These are phyloP conservation scores for Acrocyrtus sp. DNA, from an alignment of 2,888 invertebrate species.

Conservation along the genomic window DNA sequence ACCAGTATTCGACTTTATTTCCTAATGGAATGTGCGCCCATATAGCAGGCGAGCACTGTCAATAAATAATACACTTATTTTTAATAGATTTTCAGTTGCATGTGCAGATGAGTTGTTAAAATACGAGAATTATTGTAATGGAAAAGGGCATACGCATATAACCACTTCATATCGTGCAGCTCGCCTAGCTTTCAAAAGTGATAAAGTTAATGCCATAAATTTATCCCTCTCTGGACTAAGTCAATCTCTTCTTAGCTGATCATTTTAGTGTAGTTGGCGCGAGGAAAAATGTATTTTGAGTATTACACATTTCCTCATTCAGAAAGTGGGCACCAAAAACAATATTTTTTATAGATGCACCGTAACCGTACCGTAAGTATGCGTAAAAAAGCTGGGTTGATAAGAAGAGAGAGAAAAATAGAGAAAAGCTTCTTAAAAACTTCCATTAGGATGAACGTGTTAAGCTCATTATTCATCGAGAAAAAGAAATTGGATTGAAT, in stretches of 20 bases:
- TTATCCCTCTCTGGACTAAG: constrained; percentile 8
- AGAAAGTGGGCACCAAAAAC: constrained; percentile 11
- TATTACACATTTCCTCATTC: constrained; percentile 19
- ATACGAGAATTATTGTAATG: constrained; percentile 19
- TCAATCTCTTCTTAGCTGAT: constrained; percentile 6
- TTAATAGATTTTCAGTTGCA: background rate
- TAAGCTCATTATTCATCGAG: constrained; percentile 42
- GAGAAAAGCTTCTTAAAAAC: constrained; percentile 18
- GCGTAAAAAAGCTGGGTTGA: no score
- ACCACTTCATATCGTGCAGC: background rate
- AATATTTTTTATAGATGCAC: no score
- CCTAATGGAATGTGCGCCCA: constrained; percentile 26
- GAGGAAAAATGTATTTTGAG: constrained; percentile 5
- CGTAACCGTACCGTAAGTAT: no score
- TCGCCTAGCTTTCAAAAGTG: background rate
- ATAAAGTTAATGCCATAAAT: background rate
- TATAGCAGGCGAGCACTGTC: background rate
- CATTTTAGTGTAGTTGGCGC: background rate
- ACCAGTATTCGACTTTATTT: constrained; percentile 26
- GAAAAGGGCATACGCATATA: background rate
- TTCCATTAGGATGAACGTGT: constrained; percentile 39
- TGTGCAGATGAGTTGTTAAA: background rate
- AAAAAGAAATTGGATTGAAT: constrained; percentile 35
- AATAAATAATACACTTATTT: background rate
- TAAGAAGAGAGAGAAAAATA: background rate